phyloP scores from a whole-genome alignment of 1,140 invertebrate species.

The Pristionchus pacificus region DNA sequence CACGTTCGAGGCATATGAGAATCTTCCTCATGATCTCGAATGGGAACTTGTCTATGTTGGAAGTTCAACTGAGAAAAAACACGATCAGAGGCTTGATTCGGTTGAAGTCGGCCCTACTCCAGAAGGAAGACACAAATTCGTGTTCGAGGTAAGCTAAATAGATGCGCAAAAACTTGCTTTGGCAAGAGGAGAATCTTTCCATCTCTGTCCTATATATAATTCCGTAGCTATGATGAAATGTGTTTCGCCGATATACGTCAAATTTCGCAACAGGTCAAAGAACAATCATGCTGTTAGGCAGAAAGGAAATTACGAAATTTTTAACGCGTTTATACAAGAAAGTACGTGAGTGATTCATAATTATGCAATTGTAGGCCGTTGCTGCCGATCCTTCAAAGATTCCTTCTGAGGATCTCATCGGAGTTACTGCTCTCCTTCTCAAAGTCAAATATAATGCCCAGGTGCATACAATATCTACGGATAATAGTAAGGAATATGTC shows the following conservation, averaged over 20 bases:
- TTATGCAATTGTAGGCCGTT: constrained; percentile 69
- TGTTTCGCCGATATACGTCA: no score
- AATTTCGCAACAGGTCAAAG: no score
- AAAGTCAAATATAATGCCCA: constrained; percentile 82
- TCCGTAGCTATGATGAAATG: no score
- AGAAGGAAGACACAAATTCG: constrained; percentile 93
- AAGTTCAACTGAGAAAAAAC: constrained; percentile 90
- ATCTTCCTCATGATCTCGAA: constrained; percentile 74
- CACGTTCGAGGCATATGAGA: constrained; percentile 49
- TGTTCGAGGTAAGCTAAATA: constrained; percentile 72
- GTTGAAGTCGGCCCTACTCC: constrained; percentile 95
- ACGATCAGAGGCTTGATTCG: constrained; percentile 82
- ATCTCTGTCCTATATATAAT: no score
- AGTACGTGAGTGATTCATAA: background rate
- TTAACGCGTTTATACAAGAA: no score
- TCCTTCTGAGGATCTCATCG: constrained; percentile 87
- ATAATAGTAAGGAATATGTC: constrained; percentile 67
- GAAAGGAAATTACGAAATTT: no score
- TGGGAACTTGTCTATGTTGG: constrained; percentile 99
- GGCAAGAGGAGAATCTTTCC: constrained; percentile 13
- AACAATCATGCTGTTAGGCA: no score
- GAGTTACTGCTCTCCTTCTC: constrained; percentile 90
- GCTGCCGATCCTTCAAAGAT: constrained; percentile 88
- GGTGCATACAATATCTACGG: constrained; percentile 32
- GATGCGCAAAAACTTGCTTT: constrained; percentile 18